phyloP scores from a whole-genome alignment of 2,797 vertebrate genomes.

The Silurus lanzhouensis region DNA sequence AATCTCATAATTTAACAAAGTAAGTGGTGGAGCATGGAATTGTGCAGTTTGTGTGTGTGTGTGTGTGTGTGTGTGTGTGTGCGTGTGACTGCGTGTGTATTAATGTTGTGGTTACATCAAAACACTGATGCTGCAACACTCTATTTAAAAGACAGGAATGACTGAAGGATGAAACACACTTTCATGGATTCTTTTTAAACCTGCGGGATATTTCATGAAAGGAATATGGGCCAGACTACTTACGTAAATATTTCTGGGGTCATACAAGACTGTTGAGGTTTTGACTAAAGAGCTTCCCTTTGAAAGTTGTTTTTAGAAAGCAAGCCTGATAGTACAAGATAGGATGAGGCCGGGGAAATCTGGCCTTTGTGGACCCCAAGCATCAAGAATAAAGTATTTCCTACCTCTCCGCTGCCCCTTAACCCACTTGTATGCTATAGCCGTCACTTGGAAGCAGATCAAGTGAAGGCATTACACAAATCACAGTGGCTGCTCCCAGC shows the following conservation, averaged over 20 bases:
- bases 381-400: slow-evolving; percentile 39
- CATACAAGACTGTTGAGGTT: slow-evolving; percentile 41
- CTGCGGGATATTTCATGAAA: slow-evolving; percentile 38
- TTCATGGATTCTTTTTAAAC: slow-evolving; percentile 41
- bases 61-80: neutral
- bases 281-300: slow-evolving; percentile 44
- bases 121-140: neutral
- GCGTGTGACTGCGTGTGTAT: neutral
- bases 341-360: slow-evolving; percentile 40
- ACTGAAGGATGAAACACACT: slow-evolving; percentile 36
- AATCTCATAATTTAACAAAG: slow-evolving; percentile 31
- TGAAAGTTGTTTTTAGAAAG: slow-evolving; percentile 53
- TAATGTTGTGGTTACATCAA: slow-evolving; percentile 15
- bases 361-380: slow-evolving; percentile 43
- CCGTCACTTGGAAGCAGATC: slow-evolving; percentile 44
- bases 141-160: slow-evolving; percentile 31
- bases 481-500: slow-evolving; percentile 44
- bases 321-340: slow-evolving; percentile 46
- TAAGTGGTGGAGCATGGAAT: slow-evolving; percentile 1
- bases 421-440: slow-evolving; percentile 33
- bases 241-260: slow-evolving; percentile 53
- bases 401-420: slow-evolving; percentile 18
- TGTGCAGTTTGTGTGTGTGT: slow-evolving; percentile 5
- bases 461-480: slow-evolving; percentile 44
- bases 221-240: slow-evolving; percentile 44